These are phyloP conservation scores for Saccostrea glomerata DNA, from an alignment of 1,140 invertebrate species.

Conservation along the genomic window DNA sequence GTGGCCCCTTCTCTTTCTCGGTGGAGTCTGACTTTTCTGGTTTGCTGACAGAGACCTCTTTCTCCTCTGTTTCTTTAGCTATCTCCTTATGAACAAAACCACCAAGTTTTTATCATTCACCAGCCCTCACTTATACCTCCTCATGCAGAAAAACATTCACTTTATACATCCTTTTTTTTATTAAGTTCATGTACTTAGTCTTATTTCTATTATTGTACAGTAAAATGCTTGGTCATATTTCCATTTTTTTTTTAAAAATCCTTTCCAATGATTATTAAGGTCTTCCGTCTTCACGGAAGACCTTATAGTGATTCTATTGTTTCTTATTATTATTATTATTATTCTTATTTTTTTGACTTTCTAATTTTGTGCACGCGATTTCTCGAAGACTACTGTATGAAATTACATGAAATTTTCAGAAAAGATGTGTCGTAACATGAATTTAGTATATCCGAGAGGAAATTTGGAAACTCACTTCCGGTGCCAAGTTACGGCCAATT, in stretches of 20 bases:
- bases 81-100: conserved; percentile 36
- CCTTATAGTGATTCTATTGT: too few species aligned
- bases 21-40: conserved; percentile 15
- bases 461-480: too few species aligned
- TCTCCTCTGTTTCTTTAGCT: conserved; percentile 13
- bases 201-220: background rate
- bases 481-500: too few species aligned
- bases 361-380: too few species aligned
- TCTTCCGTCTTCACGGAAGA: too few species aligned
- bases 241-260: background rate
- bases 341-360: too few species aligned
- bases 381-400: too few species aligned
- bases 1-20: background rate
- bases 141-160: background rate
- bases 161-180: too few species aligned
- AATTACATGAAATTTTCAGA: too few species aligned
- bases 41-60: background rate
- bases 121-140: background rate
- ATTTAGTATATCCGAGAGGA: too few species aligned
- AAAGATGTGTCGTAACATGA: too few species aligned
- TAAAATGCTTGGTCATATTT: background rate
- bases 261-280: background rate
- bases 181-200: background rate
- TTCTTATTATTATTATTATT: too few species aligned
- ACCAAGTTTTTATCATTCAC: conserved; percentile 14